Evolutionary conservation across 2,888 invertebrate species (phyloP).

Genomic region (Spialia ferax): DNA sequence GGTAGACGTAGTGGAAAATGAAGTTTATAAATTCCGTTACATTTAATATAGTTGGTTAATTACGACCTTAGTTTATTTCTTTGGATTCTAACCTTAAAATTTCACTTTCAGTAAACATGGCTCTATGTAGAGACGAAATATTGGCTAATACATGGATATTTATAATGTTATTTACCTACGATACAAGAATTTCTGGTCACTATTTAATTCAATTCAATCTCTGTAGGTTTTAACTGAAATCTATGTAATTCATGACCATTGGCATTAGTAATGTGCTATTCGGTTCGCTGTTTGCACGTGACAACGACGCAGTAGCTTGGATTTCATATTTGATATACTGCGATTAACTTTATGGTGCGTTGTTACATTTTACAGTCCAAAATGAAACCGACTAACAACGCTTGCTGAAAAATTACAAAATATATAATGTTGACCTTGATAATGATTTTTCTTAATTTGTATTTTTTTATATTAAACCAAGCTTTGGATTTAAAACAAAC

Average conservation of each 20-base stretch:
- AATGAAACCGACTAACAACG: conserved; percentile 40
- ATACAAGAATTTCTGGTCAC: too few relatives aligned
- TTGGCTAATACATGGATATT: background rate
- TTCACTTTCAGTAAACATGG: too few relatives aligned
- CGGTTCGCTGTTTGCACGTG: conserved; percentile 57
- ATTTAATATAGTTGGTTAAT: too few relatives aligned
- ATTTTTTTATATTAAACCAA: too few relatives aligned
- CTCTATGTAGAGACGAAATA: background rate
- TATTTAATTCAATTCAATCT: background rate
- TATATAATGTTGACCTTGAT: too few relatives aligned
- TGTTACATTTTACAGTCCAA: conserved; percentile 53
- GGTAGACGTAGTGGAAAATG: too few relatives aligned
- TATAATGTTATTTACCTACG: too few relatives aligned
- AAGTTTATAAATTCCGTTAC: too few relatives aligned
- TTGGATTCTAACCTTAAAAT: too few relatives aligned
- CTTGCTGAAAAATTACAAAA: background rate
- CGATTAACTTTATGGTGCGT: conserved; percentile 57
- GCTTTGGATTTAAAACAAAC: too few relatives aligned
- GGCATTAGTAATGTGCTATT: conserved; percentile 47
- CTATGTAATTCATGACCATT: conserved; percentile 20
- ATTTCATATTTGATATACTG: conserved; percentile 59
- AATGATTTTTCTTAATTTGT: too few relatives aligned
- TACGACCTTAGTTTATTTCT: too few relatives aligned
- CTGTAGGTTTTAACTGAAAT: background rate
- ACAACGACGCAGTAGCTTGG: conserved; percentile 60